These are phyloP conservation scores for Eulemur mongoz DNA, from an alignment of 2,797 vertebrate genomes.

Conservation along the genomic window DNA sequence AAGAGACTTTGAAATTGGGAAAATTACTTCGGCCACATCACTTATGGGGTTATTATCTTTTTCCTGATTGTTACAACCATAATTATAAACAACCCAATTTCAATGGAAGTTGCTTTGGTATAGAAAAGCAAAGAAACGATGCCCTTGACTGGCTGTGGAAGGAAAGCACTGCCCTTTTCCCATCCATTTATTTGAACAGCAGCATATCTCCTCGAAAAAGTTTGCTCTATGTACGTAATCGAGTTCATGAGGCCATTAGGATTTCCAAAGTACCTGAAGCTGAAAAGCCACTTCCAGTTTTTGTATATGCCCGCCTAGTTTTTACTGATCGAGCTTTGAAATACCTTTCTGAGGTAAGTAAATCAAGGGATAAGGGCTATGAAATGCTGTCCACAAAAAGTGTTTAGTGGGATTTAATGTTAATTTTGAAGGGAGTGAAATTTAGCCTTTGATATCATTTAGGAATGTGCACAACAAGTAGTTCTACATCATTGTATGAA, in stretches of 20 bases:
- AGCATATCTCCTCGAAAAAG: conserved; percentile 81
- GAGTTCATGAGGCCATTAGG: conserved; percentile 91
- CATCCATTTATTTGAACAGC: conserved; percentile 90
- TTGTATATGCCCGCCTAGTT: conserved; percentile 89
- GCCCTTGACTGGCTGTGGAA: conserved; percentile 92
- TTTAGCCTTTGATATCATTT: neutral
- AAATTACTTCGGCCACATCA: conserved; percentile 86
- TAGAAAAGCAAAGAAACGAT: conserved; percentile 88
- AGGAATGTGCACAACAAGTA: neutral
- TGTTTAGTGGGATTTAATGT: neutral
- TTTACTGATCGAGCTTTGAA: conserved; percentile 84
- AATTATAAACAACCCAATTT: conserved; percentile 83
- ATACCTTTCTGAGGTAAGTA: conserved; percentile 88
- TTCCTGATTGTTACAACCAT: conserved; percentile 93
- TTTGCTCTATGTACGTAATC: conserved; percentile 88
- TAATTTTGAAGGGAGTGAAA: conserved; percentile 43
- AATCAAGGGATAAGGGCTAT: neutral
- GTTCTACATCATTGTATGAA: neutral
- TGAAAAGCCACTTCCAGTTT: conserved; percentile 86
- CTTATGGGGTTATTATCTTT: conserved; percentile 94
- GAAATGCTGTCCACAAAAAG: neutral
- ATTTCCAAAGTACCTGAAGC: conserved; percentile 83
- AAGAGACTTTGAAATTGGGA: conserved; percentile 88
- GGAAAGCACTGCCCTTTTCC: conserved; percentile 91
- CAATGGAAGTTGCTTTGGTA: conserved; percentile 87